A percentile compares a stretch with the other conserved stretches of the same genome.
Conservation (phyloP, 2,888 invertebrate species). For the Hypercompe scribonia region DNA sequence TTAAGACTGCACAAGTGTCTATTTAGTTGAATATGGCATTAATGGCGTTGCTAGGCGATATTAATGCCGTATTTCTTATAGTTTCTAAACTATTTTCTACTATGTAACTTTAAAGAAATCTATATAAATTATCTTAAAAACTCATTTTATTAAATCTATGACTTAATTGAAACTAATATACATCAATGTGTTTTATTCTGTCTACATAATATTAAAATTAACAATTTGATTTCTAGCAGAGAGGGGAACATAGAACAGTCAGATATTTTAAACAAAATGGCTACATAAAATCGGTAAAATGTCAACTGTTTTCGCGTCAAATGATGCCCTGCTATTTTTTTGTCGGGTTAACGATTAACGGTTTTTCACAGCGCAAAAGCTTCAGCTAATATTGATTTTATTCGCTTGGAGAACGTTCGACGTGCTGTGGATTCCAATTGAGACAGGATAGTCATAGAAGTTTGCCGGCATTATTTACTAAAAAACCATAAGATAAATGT, state of each 20-base stretch:
- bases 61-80: conserved; percentile 57
- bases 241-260: conserved; percentile 83
- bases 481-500: conserved; percentile 34
- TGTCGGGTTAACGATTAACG: conserved; percentile 65
- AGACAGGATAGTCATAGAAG: conserved; percentile 71
- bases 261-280: conserved; percentile 73
- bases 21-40: conserved; percentile 54
- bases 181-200: conserved; percentile 59
- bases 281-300: conserved; percentile 79
- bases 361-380: conserved; percentile 70
- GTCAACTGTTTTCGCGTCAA: conserved; percentile 67
- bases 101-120: conserved; percentile 56
- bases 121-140: conserved; percentile 47
- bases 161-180: conserved; percentile 40
- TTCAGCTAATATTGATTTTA: conserved; percentile 71
- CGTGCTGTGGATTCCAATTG: conserved; percentile 63
- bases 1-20: conserved; percentile 68
- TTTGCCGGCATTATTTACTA: conserved; percentile 53
- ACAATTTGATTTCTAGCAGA: conserved; percentile 84
- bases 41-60: conserved; percentile 38
- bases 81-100: conserved; percentile 60
- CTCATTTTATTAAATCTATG: conserved; percentile 47
- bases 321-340: conserved; percentile 60
- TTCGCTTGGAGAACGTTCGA: conserved; percentile 67
- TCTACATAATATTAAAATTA: conserved; percentile 67